These are phyloP conservation scores for Campoplex capitator DNA, from an alignment of 2,888 invertebrate species.

Conservation along the genomic window DNA sequence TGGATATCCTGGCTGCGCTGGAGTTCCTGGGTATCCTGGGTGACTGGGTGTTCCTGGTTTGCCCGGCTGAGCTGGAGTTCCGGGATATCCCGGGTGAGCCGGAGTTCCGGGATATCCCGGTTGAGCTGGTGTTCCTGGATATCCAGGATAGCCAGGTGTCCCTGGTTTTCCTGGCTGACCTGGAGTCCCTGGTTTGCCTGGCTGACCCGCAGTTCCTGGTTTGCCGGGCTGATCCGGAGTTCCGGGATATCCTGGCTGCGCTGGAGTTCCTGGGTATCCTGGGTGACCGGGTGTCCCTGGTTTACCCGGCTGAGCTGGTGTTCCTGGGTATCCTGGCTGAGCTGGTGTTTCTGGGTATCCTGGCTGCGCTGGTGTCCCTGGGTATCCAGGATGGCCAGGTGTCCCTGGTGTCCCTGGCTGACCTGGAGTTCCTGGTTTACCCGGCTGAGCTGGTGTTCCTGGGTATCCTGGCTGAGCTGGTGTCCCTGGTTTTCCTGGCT, in stretches of 20 bases:
- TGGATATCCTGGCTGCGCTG: constrained; percentile 64
- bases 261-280: too few species aligned
- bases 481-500: too few species aligned
- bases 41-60: constrained; percentile 43
- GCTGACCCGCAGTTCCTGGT: too few species aligned
- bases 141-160: constrained; percentile 43
- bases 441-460: constrained; percentile 47
- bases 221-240: too few species aligned
- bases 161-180: background rate
- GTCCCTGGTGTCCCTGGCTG: too few species aligned
- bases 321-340: too few species aligned
- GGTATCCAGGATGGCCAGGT: too few species aligned
- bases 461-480: background rate
- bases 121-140: constrained; percentile 79
- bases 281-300: background rate
- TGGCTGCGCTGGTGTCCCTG: too few species aligned
- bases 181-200: too few species aligned
- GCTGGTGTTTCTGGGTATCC: too few species aligned
- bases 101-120: constrained; percentile 75
- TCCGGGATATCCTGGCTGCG: too few species aligned
- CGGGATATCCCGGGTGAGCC: constrained; percentile 82
- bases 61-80: constrained; percentile 59
- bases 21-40: constrained; percentile 46
- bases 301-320: constrained; percentile 51
- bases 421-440: too few species aligned